phyloP scores from a whole-genome alignment of 2,113 vertebrate genomes.

The Ptilonorhynchus violaceus region DNA sequence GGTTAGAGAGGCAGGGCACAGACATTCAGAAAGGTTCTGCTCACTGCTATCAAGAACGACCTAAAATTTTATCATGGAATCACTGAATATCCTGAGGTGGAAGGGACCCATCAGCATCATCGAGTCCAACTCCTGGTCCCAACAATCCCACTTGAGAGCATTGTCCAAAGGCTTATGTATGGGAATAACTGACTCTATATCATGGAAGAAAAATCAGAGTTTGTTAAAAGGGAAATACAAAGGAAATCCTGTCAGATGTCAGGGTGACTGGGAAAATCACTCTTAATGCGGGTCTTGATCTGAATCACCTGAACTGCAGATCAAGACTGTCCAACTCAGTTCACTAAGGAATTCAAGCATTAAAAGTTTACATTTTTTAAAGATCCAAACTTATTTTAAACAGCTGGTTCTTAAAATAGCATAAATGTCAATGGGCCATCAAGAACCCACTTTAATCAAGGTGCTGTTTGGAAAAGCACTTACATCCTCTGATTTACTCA shows the following conservation, averaged over 20 bases:
- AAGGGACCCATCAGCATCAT: not conserved
- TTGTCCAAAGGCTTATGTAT: fast-evolving
- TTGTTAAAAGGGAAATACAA: not conserved
- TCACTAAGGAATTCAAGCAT: not conserved
- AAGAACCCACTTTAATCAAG: not conserved
- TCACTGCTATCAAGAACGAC: not conserved
- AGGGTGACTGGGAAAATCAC: not conserved
- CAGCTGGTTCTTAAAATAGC: not conserved
- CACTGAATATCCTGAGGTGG: not conserved
- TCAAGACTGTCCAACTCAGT: not conserved
- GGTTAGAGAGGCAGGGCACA: conserved; percentile 70
- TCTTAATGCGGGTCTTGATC: not conserved
- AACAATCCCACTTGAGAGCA: not conserved
- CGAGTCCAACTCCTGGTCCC: not conserved
- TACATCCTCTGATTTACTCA: not conserved
- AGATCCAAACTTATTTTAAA: not conserved
- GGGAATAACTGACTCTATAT: not conserved
- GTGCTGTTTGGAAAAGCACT: not conserved
- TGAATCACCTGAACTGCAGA: not conserved
- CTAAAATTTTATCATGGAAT: not conserved
- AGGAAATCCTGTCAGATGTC: not conserved
- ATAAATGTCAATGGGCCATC: not conserved
- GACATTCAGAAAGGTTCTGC: conserved; percentile 21
- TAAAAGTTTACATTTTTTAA: not conserved
- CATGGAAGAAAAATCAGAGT: not conserved